These are phyloP conservation scores for Turdus rufiventris DNA, from an alignment of 2,113 vertebrate species.

Conservation along the genomic window DNA sequence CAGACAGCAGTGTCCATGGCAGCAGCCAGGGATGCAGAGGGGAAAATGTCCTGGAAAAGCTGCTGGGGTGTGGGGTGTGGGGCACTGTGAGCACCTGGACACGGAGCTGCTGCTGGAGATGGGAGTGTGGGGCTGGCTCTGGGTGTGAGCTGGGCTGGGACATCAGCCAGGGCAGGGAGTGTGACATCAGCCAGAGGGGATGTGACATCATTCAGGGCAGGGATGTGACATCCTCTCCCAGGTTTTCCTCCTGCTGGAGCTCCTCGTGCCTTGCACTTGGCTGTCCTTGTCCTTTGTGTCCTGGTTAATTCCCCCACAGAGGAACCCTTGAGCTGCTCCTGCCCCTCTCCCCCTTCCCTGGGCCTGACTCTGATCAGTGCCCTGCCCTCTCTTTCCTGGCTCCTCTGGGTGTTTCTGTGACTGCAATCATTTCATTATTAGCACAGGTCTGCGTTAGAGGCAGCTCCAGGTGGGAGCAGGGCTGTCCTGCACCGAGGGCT, in stretches of 20 bases:
- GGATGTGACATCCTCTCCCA: too few relatives aligned
- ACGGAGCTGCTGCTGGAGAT: rapidly evolving
- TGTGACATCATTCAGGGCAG: too few relatives aligned
- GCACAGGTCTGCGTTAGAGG: neutral
- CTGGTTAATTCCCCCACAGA: neutral
- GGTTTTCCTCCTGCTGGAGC: neutral
- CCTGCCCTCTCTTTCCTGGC: neutral
- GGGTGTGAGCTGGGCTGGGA: neutral
- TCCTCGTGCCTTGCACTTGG: neutral
- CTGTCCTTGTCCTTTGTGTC: neutral
- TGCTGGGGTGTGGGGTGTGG: too few relatives aligned
- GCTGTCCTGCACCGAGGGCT: rapidly evolving
- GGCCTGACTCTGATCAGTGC: rapidly evolving
- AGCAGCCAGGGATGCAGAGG: neutral
- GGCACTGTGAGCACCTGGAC: neutral
- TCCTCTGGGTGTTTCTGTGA: neutral
- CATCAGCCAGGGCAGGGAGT: neutral
- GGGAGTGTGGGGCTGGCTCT: rapidly evolving
- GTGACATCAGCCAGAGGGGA: neutral
- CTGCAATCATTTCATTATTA: neutral
- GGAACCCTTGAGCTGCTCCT: neutral
- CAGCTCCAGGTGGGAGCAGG: neutral
- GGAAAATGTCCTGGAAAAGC: neutral
- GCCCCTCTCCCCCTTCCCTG: neutral
- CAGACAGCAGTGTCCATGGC: neutral